Evolutionary conservation across 2,888 invertebrate species (phyloP), one percentile per base, ranked within the genome.

Genomic region (Campaea margaritaria): DNA sequence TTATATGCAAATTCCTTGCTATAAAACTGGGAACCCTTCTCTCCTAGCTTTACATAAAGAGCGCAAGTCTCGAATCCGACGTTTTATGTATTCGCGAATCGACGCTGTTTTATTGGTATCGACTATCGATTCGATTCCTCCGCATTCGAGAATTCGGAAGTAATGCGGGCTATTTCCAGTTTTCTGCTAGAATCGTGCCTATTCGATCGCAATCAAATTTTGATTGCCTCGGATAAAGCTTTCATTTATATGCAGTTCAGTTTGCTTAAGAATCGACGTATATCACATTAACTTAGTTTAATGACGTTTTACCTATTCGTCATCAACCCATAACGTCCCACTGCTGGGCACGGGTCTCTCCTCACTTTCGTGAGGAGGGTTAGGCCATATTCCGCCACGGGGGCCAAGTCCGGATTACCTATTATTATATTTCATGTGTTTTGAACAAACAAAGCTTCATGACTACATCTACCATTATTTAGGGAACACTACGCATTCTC

Each of bases 41-140:
- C 86, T 83, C 78, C 89, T 90, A 89, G 88, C 87, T 86, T 86
- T 87, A 86, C 85, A 85, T 82, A 83, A 83, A 88, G 85, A 83
- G 83, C 83, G 79, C 85, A 85, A 89, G 87, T 82, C 89, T 89
- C 79, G 88, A 90, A 90, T 87, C 87, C 89, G 76, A 75, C 83
- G 82, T 89, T 91, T 91, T 92, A 92, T 91, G 90, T 91, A 87
- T 89, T 89, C 85, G 89, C 86, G 88, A 91, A 89, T 91, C 90
- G 89, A 85, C 82, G 83, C 85, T 78, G 79, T 89, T 91, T 91
- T 91, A 91, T 91, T 89, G 86, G 87, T 85, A 89, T 89, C 86
- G 87, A 83, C 82, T 90, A 91, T 91, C 90, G 89, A 91, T 88
- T 89, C 81, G 74, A 76, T 79, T 79, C 79, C 74, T 79, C 76